Evolutionary conservation across 2,888 invertebrate genomes (phyloP).

Genomic region (Coleophora deauratella): DNA sequence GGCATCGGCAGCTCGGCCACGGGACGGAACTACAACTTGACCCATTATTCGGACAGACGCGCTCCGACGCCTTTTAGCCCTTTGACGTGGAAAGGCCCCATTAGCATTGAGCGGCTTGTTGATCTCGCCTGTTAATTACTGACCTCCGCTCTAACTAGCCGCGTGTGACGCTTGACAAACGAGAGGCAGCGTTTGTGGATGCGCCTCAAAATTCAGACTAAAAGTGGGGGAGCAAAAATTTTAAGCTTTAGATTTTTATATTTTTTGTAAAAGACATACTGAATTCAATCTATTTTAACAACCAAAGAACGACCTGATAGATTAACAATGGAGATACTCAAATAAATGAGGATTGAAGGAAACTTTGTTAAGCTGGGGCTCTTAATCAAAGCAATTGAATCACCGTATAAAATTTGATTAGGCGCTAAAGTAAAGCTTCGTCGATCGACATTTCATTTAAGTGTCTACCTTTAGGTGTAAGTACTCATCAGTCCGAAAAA

Average conservation of each 20-base stretch:
- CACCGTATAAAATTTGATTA: constrained; percentile 66
- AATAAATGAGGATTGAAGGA: constrained; percentile 40
- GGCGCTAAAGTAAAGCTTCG: constrained; percentile 58
- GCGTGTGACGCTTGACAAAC: constrained; percentile 30
- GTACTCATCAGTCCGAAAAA: constrained; percentile 2
- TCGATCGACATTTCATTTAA: constrained; percentile 61
- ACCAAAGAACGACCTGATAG: constrained; percentile 32
- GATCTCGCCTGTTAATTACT: constrained; percentile 68
- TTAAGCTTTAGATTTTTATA: constrained; percentile 17
- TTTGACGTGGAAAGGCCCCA: constrained; percentile 69
- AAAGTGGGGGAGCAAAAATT: constrained; percentile 18
- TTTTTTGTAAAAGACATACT: constrained; percentile 30
- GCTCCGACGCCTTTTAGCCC: constrained; percentile 66
- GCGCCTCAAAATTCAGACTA: constrained; percentile 11
- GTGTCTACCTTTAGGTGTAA: constrained; percentile 33
- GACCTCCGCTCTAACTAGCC: constrained; percentile 52
- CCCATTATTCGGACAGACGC: constrained; percentile 69
- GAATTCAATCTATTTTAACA: constrained; percentile 50
- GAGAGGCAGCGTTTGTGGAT: constrained; percentile 12
- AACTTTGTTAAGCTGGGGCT: constrained; percentile 19
- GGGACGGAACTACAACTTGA: constrained; percentile 45
- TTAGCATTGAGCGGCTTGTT: constrained; percentile 68
- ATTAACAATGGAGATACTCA: constrained; percentile 33
- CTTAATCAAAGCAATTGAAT: constrained; percentile 58
- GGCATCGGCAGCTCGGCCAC: neutral